Evolutionary conservation across 2,797 vertebrate genomes (phyloP).

Genomic region (Triplophysa bombifrons): DNA sequence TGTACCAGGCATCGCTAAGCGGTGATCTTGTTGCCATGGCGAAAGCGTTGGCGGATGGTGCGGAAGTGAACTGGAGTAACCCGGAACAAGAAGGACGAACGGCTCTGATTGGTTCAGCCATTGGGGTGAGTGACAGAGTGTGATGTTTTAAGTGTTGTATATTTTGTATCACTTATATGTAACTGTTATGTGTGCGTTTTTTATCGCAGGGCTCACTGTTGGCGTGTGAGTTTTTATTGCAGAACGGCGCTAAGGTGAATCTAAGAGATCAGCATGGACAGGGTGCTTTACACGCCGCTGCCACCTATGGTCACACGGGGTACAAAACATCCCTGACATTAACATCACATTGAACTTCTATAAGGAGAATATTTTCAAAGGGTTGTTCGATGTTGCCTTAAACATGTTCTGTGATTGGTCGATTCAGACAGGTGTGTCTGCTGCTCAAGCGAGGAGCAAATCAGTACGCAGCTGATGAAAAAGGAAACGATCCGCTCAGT

Average conservation of each 20-base stretch:
- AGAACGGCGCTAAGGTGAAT: constrained; percentile 77
- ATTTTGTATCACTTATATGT: background rate
- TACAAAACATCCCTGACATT: constrained; percentile 27
- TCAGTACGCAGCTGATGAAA: constrained; percentile 80
- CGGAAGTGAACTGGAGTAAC: constrained; percentile 70
- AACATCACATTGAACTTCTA: background rate
- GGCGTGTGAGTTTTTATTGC: constrained; percentile 77
- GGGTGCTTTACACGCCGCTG: constrained; percentile 75
- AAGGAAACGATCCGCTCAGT: constrained; percentile 75
- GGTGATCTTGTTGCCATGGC: constrained; percentile 75
- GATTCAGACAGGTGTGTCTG: constrained; percentile 75
- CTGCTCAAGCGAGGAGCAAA: constrained; percentile 80
- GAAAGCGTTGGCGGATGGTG: constrained; percentile 67
- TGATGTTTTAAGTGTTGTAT: background rate
- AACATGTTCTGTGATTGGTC: constrained; percentile 33
- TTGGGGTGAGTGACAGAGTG: constrained; percentile 67
- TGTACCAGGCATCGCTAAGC: constrained; percentile 63
- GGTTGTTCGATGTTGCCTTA: background rate
- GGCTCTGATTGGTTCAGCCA: constrained; percentile 72
- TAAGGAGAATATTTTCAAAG: background rate
- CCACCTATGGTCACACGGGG: constrained; percentile 73
- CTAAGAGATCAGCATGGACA: constrained; percentile 73
- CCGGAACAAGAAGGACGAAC: constrained; percentile 67
- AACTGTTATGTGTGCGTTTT: constrained; percentile 2
- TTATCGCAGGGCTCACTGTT: constrained; percentile 70